Conservation (phyloP, 2,797 vertebrate species). For the Cynodonichthys magdalenae region DNA sequence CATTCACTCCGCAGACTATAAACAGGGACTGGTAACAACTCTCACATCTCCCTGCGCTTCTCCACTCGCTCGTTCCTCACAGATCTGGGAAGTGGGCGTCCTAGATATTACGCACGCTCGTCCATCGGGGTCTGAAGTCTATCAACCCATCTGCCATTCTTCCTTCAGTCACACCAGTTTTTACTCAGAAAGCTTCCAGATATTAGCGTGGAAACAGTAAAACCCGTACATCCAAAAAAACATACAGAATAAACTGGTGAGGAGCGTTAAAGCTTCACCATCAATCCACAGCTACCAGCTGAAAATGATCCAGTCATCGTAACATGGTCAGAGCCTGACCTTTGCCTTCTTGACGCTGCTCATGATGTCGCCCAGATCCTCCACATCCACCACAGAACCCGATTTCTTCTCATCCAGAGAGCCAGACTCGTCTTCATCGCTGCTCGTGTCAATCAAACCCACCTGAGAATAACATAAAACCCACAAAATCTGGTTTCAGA, state of each 20-base stretch:
- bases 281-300: neutral
- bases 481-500: neutral
- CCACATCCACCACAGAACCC: conserved; percentile 84
- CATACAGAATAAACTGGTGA: no score
- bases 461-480: conserved; percentile 53
- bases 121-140: conserved; percentile 77
- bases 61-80: conserved; percentile 74
- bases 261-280: no score
- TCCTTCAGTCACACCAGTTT: conserved; percentile 53
- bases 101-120: conserved; percentile 72
- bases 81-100: conserved; percentile 77
- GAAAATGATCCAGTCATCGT: conserved; percentile 29
- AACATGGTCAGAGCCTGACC: conserved; percentile 72
- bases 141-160: conserved; percentile 80
- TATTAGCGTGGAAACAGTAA: conserved; percentile 3
- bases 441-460: conserved; percentile 85
- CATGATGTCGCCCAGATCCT: conserved; percentile 89
- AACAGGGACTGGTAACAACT: conserved; percentile 5
- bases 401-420: conserved; percentile 53
- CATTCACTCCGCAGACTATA: neutral
- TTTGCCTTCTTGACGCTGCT: conserved; percentile 83
- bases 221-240: no score
- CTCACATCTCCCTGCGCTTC: conserved; percentile 24
- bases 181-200: conserved; percentile 18
- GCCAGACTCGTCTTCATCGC: conserved; percentile 83